phyloP scores from a whole-genome alignment of 2,888 invertebrate species.

The Globia sparganii region DNA sequence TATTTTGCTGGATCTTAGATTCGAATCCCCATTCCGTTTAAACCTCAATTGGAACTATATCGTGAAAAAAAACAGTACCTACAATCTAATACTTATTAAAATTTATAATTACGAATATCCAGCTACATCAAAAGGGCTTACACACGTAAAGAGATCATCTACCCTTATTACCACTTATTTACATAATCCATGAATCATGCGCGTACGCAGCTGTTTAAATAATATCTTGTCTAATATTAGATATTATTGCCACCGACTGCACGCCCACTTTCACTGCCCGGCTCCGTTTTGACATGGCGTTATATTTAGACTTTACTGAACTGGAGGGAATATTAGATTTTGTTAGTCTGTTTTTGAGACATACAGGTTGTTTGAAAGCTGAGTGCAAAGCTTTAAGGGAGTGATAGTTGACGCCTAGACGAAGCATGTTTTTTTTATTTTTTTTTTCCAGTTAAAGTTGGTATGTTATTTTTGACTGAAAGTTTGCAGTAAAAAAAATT shows the following conservation, averaged over 20 bases:
- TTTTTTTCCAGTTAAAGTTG: too few species aligned
- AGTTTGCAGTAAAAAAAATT: too few species aligned
- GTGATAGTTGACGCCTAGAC: too few species aligned
- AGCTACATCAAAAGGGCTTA: background rate
- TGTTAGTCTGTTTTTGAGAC: conserved; percentile 14
- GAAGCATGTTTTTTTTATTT: too few species aligned
- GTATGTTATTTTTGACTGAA: too few species aligned
- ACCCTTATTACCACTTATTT: conserved; percentile 45
- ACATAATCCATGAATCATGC: conserved; percentile 64
- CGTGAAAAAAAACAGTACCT: background rate
- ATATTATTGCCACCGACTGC: conserved; percentile 42
- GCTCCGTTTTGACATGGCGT: conserved; percentile 39
- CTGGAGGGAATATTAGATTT: conserved; percentile 16
- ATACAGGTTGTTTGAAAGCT: too few species aligned
- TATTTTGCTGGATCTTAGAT: too few species aligned
- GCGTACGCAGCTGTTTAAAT: conserved; percentile 67
- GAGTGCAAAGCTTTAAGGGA: too few species aligned
- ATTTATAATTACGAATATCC: background rate
- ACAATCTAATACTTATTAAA: background rate
- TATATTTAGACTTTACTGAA: conserved; percentile 49
- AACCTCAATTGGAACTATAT: background rate
- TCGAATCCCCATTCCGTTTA: background rate
- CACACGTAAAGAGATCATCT: conserved; percentile 23
- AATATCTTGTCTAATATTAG: conserved; percentile 52
- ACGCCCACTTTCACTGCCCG: conserved; percentile 56